Base-by-base conservation (phyloP, 2,797 vertebrate species). In the Percopsis omiscomaycus region DNA sequence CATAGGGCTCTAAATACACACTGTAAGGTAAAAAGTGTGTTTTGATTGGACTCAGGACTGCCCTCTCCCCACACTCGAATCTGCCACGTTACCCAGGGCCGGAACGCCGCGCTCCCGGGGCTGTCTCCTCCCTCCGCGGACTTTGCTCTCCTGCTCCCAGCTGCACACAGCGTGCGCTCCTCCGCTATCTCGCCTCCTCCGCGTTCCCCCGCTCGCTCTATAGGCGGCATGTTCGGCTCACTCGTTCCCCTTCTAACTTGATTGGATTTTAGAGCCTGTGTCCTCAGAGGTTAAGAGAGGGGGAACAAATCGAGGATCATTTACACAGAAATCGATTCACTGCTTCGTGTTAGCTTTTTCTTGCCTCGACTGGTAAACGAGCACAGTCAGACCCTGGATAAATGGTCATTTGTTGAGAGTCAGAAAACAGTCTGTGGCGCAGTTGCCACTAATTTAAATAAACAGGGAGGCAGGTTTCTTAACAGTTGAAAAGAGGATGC, bases 71-170 rank as follows among this genome's bases (percentile, higher is more conserved):
- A 58, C 48, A 66, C 48, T 28, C 69, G 57, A 76, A 69, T 71
- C 69, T 55, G 82, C 82, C 85, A 86, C 75, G 71, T 80, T 70
- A 71, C 76, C 57, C 66, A 52, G 49, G 55, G 57, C 62, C 74
- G 74, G 28, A 61, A 71, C 68, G 29, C 55, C 10, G 12, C 45
- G 46, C 56, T 60, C 37, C 46, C 14, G 5, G 22, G 30, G 27
- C 45, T 1, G 69, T 59, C 77, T 82, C 75, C 74, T 74, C 74
- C 80, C 70, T 76, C 37, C 52, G 37, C 80, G 84, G 77, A 87
- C 84, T 86, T 89, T 83, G 80, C 79, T 79, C 80, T 72, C 28
- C 63, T 74, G 55, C 54, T 85, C 73, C 45, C 3, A 10, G 55
- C 68, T 69, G 70, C 45, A 74, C 76, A 62, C 27, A 55, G 51